Evolutionary conservation across 2,797 vertebrate genomes (phyloP), one percentile per base, ranked within the genome.

Genomic region (Saxicola maurus): DNA sequence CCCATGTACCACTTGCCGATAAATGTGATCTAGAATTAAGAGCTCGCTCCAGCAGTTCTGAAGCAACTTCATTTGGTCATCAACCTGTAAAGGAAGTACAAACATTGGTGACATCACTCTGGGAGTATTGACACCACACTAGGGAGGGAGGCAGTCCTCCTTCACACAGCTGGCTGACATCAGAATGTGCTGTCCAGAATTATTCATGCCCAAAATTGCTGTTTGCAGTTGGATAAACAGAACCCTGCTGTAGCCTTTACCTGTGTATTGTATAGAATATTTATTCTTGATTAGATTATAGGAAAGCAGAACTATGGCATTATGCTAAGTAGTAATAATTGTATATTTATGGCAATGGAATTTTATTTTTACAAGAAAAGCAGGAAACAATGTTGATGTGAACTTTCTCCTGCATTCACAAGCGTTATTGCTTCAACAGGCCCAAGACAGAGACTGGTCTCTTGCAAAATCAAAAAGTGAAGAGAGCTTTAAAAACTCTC

Each of bases 41-140:
- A 99, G 98, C 94, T 99, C 99, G 4, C 99, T 99, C 99, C 99
- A 99, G 96, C 98, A 99, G 97, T 99, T 99, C 97, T 99, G 99
- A 94, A 99, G 98, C 87, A 99, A 97, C 96, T 99, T 99, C 99
- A 99, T 99, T 98, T 99, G 99, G 97, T 99, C 99, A 35, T 99
- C 99, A 95, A 99, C 99, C 99, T 99, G 96, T 24, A 83, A 96
- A 87, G 88, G 57, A 94, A 82, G 91, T 20, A 92, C 5, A 24
- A 61, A 62, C 1, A 1, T 61, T 62, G 53, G 53, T 80, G n/a
- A 6, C 8, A 20, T 82, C 40, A 55, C 38, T 61, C 43, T 35
- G 46, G 33, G 42, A 56, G 4, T 21, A 76, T 35, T 82, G 61
- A 42, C 38, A 45, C 65, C 66, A 52, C 10, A 19, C 17, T n/a